Base-by-base conservation (phyloP, 2,797 vertebrate genomes). In the Serranus cabrilla region DNA sequence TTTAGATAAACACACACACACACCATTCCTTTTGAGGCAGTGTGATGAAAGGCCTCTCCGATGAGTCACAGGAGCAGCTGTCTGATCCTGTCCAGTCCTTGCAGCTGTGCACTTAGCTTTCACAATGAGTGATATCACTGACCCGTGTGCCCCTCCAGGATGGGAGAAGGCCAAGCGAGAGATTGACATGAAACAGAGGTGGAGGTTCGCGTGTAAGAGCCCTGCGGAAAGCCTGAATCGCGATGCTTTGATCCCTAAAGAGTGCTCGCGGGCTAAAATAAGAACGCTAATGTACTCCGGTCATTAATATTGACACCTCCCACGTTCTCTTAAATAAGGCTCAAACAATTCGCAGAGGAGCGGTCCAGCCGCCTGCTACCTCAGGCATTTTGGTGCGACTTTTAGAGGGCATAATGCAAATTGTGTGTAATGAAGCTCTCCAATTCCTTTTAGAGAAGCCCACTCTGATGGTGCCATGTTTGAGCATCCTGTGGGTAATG, bases 11-110 rank as follows among this genome's bases (percentile, higher is more conserved):
- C 59, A 73, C 59, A 59, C 64, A 52, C 62, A 68, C 72, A 76
- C 74, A 68, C 70, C 54, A 52, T 76, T 83, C 91, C 88, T 87
- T 91, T 63, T 83, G 80, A 75, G 87, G 87, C 82, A 89, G 78
- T n/a, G 85, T 83, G 93, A 91, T 91, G 89, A 93, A 81, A 91
- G 85, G 85, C 71, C 59, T 77, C 76, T 63, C 37, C 46, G 50
- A 81, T 92, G 89, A 92, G 86, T 90, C 92, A 91, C 74, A 69
- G 72, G 64, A 85, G 87, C 94, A 93, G 93, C 92, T 94, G 94
- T 85, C 87, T 71, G 56, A 76, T 74, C 78, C 78, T 67, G 77
- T 92, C 83, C 79, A 64, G 55, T 61, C 72, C 63, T 71, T 81
- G 87, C 92, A 92, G 92, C 93, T 93, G 91, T 88, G 92, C 78